These are phyloP conservation scores for Trachurus trachurus DNA, from an alignment of 2,797 vertebrate genomes.

Conservation along the genomic window DNA sequence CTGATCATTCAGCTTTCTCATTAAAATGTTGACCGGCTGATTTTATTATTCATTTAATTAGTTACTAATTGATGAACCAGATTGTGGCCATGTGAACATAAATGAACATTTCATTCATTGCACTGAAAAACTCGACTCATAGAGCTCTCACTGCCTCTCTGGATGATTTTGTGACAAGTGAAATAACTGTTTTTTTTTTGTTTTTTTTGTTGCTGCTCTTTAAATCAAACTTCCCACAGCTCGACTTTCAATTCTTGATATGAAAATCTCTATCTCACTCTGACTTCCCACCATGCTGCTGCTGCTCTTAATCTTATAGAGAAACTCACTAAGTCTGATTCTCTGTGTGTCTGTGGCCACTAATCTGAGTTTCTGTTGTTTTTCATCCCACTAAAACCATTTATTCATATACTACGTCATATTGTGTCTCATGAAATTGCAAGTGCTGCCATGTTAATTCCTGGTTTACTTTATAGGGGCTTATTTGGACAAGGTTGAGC, in stretches of 20 bases:
- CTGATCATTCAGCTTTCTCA: no score
- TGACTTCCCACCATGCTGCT: neutral
- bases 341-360: neutral
- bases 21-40: no score
- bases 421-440: neutral
- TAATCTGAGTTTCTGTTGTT: neutral
- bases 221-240: neutral
- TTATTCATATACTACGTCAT: neutral
- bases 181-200: no score
- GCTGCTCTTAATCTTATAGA: neutral
- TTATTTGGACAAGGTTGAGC: neutral
- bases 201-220: no score
- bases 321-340: neutral
- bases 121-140: no score
- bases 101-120: no score
- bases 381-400: neutral
- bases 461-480: neutral
- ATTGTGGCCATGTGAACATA: no score
- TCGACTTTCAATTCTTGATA: neutral
- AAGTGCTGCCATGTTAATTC: neutral
- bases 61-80: no score
- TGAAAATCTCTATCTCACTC: neutral
- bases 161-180: no score
- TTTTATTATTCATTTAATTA: no score
- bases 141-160: no score